phyloP scores from a whole-genome alignment of 2,113 vertebrate genomes.

The Origma solitaria region DNA sequence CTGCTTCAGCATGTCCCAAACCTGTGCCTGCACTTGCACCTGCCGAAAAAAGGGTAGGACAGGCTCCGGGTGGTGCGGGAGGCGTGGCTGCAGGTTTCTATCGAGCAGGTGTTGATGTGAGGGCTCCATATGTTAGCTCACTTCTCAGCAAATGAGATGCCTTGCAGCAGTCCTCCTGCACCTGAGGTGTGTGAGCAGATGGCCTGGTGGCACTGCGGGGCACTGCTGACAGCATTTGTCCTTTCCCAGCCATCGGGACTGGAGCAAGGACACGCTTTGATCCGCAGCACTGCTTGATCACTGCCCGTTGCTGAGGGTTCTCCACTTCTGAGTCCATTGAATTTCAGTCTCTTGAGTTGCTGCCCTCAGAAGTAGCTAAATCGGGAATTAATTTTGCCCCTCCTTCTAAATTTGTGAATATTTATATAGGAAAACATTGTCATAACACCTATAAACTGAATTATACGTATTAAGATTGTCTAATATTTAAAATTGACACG shows the following conservation, averaged over 20 bases:
- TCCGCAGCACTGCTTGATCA: background rate
- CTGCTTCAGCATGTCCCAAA: background rate
- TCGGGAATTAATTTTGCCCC: background rate
- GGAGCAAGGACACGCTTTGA: background rate
- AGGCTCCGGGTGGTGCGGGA: rapidly evolving
- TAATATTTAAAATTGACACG: background rate
- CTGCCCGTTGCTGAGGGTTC: background rate
- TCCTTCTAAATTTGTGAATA: background rate
- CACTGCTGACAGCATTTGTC: background rate
- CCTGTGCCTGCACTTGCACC: rapidly evolving
- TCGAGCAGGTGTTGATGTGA: background rate
- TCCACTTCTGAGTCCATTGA: background rate
- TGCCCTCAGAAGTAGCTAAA: background rate
- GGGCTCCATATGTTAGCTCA: background rate
- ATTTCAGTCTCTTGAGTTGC: background rate
- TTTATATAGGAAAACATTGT: background rate
- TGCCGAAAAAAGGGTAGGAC: background rate
- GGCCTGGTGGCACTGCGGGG: background rate
- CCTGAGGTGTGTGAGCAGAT: background rate
- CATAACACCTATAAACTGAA: background rate
- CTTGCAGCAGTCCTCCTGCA: background rate
- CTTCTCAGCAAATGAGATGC: background rate
- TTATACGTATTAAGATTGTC: background rate
- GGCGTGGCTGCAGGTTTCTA: background rate
- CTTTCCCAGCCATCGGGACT: background rate